These are phyloP conservation scores for Clarias batrachus DNA, from an alignment of 2,113 vertebrate species.

Conservation along the genomic window DNA sequence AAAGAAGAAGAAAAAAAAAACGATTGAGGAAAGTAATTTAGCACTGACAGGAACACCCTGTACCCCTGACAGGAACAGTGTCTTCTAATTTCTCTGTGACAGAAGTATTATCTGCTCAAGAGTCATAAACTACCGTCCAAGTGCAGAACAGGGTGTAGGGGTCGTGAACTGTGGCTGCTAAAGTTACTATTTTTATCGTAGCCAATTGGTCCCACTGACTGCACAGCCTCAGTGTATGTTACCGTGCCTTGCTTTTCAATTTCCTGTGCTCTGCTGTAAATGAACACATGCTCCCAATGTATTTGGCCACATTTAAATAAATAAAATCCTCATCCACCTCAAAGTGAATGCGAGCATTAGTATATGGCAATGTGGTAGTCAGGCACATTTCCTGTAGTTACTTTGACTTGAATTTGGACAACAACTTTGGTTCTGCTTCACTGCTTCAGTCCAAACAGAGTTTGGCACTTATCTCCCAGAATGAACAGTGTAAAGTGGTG, in stretches of 20 bases:
- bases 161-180: neutral
- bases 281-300: neutral
- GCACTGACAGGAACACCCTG: constrained; percentile 27
- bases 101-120: constrained; percentile 17
- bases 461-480: too few relatives aligned
- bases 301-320: neutral
- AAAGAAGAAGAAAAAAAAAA: constrained; percentile 2
- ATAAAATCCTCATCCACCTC: neutral
- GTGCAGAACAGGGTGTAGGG: neutral
- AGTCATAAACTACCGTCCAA: neutral
- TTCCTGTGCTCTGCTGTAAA: neutral
- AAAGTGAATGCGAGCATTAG: neutral
- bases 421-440: too few relatives aligned
- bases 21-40: constrained; percentile 20
- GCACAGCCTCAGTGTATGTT: neutral
- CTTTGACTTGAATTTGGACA: neutral
- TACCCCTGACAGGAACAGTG: constrained; percentile 6
- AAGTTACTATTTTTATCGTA: neutral
- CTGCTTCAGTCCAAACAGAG: too few relatives aligned
- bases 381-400: neutral
- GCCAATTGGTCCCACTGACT: neutral
- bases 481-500: too few relatives aligned
- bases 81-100: constrained; percentile 29
- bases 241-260: neutral
- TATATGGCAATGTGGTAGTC: neutral